Evolutionary conservation across 2,888 invertebrate genomes (phyloP).

Genomic region (Branchipolynoe longqiensis): DNA sequence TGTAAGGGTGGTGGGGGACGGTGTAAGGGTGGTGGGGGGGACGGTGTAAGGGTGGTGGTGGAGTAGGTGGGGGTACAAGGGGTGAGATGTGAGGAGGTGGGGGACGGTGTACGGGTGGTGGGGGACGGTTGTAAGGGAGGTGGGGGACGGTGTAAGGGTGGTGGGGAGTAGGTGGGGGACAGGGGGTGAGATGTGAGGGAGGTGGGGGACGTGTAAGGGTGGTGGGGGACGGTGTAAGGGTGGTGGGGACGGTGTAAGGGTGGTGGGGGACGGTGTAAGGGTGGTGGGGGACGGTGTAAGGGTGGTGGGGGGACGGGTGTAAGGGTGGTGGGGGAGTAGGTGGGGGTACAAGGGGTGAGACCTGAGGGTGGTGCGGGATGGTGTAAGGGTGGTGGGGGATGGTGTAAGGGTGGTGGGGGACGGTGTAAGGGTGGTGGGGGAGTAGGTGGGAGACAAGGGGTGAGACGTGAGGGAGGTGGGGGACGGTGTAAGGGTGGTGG

Average conservation of each 20-base stretch:
- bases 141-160: background rate
- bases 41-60: too few species aligned
- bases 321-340: background rate
- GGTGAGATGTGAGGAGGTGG: too few species aligned
- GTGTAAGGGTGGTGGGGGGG: too few species aligned
- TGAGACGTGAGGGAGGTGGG: background rate
- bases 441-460: background rate
- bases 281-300: too few species aligned
- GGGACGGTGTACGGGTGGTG: too few species aligned
- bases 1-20: too few species aligned
- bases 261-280: too few species aligned
- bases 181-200: background rate
- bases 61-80: too few species aligned
- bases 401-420: background rate
- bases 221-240: background rate
- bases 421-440: background rate
- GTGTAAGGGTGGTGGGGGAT: background rate
- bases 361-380: background rate
- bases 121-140: too few species aligned
- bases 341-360: background rate
- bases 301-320: background rate
- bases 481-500: background rate
- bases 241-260: background rate
- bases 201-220: background rate
- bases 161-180: background rate